Evolutionary conservation across 2,888 invertebrate genomes (phyloP), one percentile per base, ranked within the genome.

Genomic region (Gasteruption jaculator): DNA sequence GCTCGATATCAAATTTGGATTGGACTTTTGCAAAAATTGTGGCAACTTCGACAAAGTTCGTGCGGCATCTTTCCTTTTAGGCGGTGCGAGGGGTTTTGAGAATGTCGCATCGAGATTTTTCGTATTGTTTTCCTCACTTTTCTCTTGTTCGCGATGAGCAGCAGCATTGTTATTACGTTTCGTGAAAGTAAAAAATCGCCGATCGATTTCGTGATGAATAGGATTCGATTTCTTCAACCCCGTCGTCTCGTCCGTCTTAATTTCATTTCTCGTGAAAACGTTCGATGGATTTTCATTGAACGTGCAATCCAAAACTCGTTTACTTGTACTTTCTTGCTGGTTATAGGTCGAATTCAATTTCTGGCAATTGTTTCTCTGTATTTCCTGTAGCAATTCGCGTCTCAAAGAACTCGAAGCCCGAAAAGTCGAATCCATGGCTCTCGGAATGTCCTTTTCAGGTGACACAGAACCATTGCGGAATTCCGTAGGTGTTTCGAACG

Each of bases 1-100:
- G 27, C 45, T 57, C 2, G 61, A 60, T n/a, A 57, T 52, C 0
- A 70, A 54, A 60, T 70, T 71, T 0, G 71, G 71, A 61, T 70
- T 68, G 0, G 71, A 71, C 20, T 68, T 71, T 38, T 68, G 69
- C 27, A 71, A 52, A 10, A 56, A 58, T 18, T 63, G 60, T 1
- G 70, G 68, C 22, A 68, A 50, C 16, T 61, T 65, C 1, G 68
- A 61, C 2, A 61, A 50, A 24, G 49, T 49, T 3, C 52, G 54
- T 0, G 63, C 57, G 3, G 50, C 50, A 14, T n/a, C n/a, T n/a
- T n/a, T n/a, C n/a, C n/a, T n/a, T n/a, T n/a, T n/a, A n/a, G n/a
- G 15, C 5, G 27, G 14, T 7, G n/a, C 11, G 10, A 14, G 20
- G 11, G 49, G 51, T 15, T 53, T 51, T 14, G 29, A 18, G 31